phyloP scores from a whole-genome alignment of 2,888 invertebrate species.

The Parascotia fuliginaria region DNA sequence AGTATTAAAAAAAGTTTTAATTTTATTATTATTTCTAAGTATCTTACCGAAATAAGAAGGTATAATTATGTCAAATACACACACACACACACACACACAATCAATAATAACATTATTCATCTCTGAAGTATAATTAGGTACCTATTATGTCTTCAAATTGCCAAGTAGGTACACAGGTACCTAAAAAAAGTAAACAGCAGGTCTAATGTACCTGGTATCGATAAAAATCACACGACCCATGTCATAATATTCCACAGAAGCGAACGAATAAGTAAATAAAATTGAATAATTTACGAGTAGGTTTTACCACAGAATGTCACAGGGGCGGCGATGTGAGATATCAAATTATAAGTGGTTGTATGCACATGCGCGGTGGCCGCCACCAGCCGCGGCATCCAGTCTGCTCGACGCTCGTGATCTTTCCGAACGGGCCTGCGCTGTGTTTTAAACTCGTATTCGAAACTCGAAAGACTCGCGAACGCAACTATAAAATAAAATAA shows the following conservation, averaged over 20 bases:
- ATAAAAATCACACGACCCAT: constrained; percentile 53
- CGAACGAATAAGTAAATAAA: constrained; percentile 74
- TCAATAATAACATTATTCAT: too few relatives aligned
- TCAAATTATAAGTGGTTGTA: constrained; percentile 79
- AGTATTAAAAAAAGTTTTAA: too few relatives aligned
- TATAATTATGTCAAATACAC: too few relatives aligned
- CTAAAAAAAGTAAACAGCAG: constrained; percentile 7
- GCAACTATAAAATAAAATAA: constrained; percentile 32
- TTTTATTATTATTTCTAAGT: too few relatives aligned
- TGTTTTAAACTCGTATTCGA: constrained; percentile 56
- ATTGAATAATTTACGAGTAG: constrained; percentile 80
- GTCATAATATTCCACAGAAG: constrained; percentile 59
- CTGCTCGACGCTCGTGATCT: constrained; percentile 66
- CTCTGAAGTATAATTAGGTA: too few relatives aligned
- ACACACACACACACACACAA: too few relatives aligned
- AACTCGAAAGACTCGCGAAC: constrained; percentile 61
- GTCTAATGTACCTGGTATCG: constrained; percentile 19
- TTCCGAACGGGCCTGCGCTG: constrained; percentile 66
- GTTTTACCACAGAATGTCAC: constrained; percentile 80
- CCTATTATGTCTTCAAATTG: neutral
- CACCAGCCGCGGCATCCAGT: constrained; percentile 67
- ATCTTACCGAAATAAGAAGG: too few relatives aligned
- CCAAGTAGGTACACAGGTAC: neutral
- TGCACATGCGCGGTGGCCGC: constrained; percentile 70
- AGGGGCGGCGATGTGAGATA: constrained; percentile 80